Evolutionary conservation across 2,888 invertebrate genomes (phyloP), one percentile per base, ranked within the genome.

Genomic region (Pyrgus malvae): DNA sequence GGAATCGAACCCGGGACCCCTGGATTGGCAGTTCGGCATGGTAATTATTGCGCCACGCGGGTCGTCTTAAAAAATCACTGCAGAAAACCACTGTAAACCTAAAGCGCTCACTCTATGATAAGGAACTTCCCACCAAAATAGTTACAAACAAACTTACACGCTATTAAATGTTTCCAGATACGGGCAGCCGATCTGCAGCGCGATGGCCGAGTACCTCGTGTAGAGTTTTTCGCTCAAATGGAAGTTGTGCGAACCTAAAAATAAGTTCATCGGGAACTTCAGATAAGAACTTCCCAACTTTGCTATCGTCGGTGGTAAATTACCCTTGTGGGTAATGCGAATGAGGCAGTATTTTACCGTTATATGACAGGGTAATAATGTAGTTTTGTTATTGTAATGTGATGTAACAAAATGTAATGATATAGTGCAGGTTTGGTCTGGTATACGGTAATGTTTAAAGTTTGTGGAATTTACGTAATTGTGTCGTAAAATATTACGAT

Each of bases 191-290:
- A 93, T 91, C 85, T 95, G 95, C 50, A 95, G 84, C 0, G 95
- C 95, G 35, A 95, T 94, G 0, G 95, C 95, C 0, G 95, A 95
- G 73, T 95, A 95, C 35, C 95, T 91, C 0, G 95, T 95, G 65
- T 94, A 94, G 7, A 95, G 81, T 76, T 95, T 95, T 70, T 95
- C 94, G 66, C 95, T 95, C 45, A 95, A 76, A 80, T 95, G 95
- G 75, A 95, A 94, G 78, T 93, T 91, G 64, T 91, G 91, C 0
- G 92, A 85, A 7, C 93, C 93, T 93, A 74, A 51, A 81, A 80
- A 53, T 53, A 45, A 53, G 37, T 53, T 53, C 45, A 53, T 38
- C 2, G 44, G 37, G 29, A 44, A 44, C 42, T 51, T 37, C 35
- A 45, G 45, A 54, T 54, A 54, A 31, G n/a, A 40, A 46, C 31